phyloP scores from a whole-genome alignment of 2,113 vertebrate species.

The Tetraodon nigroviridis region DNA sequence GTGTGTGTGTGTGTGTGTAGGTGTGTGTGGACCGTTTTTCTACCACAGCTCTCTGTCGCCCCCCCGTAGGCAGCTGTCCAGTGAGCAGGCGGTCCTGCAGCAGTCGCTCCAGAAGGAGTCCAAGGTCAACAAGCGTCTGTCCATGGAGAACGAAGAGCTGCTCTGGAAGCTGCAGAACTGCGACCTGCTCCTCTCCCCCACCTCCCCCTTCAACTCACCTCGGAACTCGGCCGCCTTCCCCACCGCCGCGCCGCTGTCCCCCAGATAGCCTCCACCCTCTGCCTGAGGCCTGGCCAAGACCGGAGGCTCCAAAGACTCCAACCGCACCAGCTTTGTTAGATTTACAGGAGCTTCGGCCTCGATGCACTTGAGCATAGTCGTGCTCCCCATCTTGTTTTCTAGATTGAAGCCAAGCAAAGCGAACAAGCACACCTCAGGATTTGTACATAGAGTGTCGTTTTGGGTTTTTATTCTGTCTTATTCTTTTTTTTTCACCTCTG shows the following conservation, averaged over 20 bases:
- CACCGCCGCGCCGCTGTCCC: constrained; percentile 72
- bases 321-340: constrained; percentile 10
- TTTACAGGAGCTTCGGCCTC: constrained; percentile 14
- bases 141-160: constrained; percentile 98
- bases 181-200: constrained; percentile 85
- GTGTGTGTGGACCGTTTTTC: too few relatives aligned
- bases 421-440: constrained; percentile 85
- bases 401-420: constrained; percentile 52
- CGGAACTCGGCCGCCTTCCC: constrained; percentile 82
- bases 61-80: constrained; percentile 87
- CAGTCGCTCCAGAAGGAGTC: constrained; percentile 94
- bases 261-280: constrained; percentile 75
- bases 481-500: background rate
- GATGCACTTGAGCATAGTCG: constrained; percentile 33
- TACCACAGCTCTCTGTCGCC: constrained; percentile 28
- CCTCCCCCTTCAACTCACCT: constrained; percentile 79
- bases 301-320: constrained; percentile 17
- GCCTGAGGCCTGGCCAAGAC: constrained; percentile 2
- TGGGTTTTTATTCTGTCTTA: constrained; percentile 14
- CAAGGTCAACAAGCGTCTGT: constrained; percentile 92
- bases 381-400: constrained; percentile 54
- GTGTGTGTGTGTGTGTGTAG: too few relatives aligned
- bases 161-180: constrained; percentile 96
- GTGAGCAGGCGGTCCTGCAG: constrained; percentile 86
- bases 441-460: constrained; percentile 71